Evolutionary conservation across 2,113 vertebrate species (phyloP), one percentile per base, ranked within the genome.

Genomic region (Microcebus griseorufus): DNA sequence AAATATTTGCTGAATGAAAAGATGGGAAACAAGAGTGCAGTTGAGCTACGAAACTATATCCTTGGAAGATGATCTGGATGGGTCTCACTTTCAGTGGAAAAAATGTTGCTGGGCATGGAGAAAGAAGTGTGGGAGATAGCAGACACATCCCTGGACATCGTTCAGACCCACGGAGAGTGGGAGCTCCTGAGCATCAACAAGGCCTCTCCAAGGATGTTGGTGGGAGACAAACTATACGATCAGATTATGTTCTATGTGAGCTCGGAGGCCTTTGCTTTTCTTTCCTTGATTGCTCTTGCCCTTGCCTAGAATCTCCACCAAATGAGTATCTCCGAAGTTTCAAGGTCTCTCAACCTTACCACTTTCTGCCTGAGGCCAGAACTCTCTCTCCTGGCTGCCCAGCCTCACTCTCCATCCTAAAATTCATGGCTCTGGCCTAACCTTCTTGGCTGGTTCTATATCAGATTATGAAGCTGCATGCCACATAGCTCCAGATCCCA

Each of bases 1-100:
- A 88, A 64, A 55, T 64, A 97, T 67, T 98, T 99, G 72, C 98
- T 99, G 72, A 55, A 58, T 32, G 10, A 45, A 70, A 58, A 37
- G 6, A 45, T 51, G 34, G 32, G 70, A n/a, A 90, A 93, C 64
- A 27, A 70, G n/a, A 86, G 37, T n/a, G 27, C 58, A 29, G 62
- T 27, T 90, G 65, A 93, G 37, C 64, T 9, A 85, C 72, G 80
- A 85, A 72, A 58, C 11, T 32, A 8, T 23, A 27, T 64, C 45
- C 45, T 90, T 93, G 55, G 32, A 64, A 73, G 79, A 93, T 37
- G 18, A 39, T 55, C 58, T 20, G 72, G 32, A 29, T 75, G 29
- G 14, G 89, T 95, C 62, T 89, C 37, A 27, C 93, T 95, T 93
- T 65, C 72, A 93, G 93, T 58, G 45, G 90, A 93, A 25, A 39